Evolutionary conservation across 2,888 invertebrate genomes (phyloP).

Genomic region (Leistus spinibarbis): DNA sequence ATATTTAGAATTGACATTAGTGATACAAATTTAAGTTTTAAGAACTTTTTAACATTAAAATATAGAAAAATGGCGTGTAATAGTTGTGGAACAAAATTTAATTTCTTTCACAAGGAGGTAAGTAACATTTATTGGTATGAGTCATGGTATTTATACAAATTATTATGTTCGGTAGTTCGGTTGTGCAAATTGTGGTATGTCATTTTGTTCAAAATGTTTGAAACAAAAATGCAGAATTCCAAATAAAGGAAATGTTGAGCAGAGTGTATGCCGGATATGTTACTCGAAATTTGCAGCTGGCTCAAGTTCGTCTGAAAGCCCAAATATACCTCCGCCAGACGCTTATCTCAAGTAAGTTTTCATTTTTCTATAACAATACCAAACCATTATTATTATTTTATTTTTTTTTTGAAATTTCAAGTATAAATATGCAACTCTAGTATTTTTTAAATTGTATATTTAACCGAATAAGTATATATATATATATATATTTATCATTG

Average conservation of each 20-base stretch:
- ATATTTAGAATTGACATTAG: constrained; percentile 10
- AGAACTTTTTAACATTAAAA: background rate
- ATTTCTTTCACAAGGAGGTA: constrained; percentile 76
- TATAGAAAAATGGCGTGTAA: constrained; percentile 69
- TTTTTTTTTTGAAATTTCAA: background rate
- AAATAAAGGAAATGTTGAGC: constrained; percentile 64
- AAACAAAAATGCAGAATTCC: constrained; percentile 72
- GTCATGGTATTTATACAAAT: constrained; percentile 7
- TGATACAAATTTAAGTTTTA: constrained; percentile 14
- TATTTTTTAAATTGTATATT: too few species aligned
- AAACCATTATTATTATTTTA: too few species aligned
- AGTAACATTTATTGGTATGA: constrained; percentile 40
- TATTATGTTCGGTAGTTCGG: constrained; percentile 68
- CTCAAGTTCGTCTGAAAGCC: constrained; percentile 42
- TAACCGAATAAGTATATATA: too few species aligned
- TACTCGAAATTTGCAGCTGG: constrained; percentile 54
- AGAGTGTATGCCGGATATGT: constrained; percentile 70
- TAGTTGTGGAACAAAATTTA: constrained; percentile 72
- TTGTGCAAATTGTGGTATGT: constrained; percentile 82
- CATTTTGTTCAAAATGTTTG: constrained; percentile 83
- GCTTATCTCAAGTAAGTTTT: constrained; percentile 63
- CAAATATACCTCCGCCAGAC: constrained; percentile 59
- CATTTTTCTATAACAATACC: background rate
- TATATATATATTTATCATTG: too few species aligned
- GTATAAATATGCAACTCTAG: background rate